These are phyloP conservation scores for Acheta domesticus DNA, from an alignment of 2,888 invertebrate species.

Conservation along the genomic window DNA sequence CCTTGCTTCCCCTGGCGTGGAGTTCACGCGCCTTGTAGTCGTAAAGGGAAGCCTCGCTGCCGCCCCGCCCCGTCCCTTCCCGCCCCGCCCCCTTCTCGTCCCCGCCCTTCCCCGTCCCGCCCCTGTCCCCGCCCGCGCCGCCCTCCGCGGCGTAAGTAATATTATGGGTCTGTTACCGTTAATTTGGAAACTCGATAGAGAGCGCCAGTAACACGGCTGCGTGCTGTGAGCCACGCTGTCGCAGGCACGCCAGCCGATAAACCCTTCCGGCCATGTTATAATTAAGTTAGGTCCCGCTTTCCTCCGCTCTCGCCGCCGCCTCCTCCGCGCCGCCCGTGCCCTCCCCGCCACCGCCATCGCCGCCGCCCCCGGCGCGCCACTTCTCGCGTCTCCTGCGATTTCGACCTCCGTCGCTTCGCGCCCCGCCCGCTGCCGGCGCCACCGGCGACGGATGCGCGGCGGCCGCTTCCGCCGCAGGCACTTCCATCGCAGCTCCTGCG, in stretches of 20 bases:
- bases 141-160: background rate
- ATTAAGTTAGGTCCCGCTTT: constrained; percentile 28
- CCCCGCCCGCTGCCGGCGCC: no score
- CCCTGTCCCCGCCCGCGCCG: background rate
- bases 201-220: background rate
- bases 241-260: constrained; percentile 18
- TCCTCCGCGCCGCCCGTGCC: background rate
- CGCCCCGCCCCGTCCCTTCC: background rate
- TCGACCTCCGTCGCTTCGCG: no score
- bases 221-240: background rate
- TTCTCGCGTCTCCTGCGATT: background rate
- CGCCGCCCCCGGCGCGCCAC: background rate
- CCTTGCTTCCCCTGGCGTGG: no score
- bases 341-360: background rate
- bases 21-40: no score
- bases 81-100: background rate
- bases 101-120: background rate
- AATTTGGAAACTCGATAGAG: constrained; percentile 1
- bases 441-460: no score
- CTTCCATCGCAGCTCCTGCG: no score
- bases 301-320: background rate
- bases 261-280: constrained; percentile 28
- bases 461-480: no score
- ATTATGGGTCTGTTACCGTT: constrained; percentile 18
- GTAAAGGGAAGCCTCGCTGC: no score